Base-by-base conservation (phyloP, 1,140 invertebrate species). In the Hyles vespertilio region DNA sequence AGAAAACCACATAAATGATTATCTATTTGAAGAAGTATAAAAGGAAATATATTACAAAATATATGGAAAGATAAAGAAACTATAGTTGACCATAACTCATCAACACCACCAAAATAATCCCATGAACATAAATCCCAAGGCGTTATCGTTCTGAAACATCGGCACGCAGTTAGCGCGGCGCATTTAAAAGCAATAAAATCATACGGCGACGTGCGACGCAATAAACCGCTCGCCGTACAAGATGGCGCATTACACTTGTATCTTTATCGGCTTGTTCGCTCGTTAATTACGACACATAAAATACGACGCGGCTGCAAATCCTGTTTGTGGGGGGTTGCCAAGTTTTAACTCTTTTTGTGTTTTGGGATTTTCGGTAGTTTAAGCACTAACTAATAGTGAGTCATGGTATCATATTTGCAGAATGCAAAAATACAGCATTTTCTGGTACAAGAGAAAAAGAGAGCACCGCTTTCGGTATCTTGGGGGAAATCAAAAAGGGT, bases 181-280 rank as follows among this genome's bases (percentile, higher is more conserved):
- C 51, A 54, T 59, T 59, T 59, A 59, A 59, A 54, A 49, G 51
- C 34, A 54, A 54, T 59, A 59, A 59, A 59, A 59, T 59, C 50
- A 59, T 47, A 54, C 36, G 22, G 49, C 33, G 43, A 59, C 49
- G 51, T 54, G 3, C 48, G 47, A 58, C 53, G 51, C 40, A 59
- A 59, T 59, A 59, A 59, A 59, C 33, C 43, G 52, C 32, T 59
- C 56, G 43, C 36, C 45, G 46, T 32, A 49, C 36, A 54, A 59
- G 58, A 59, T 59, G 36, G 51, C 12, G 54, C 51, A 53, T 59
- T 47, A 59, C 51, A 40, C 48, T 54, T 52, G 54, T 49, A 54
- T 54, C 51, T 59, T 59, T 59, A 59, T 59, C 51, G 36, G 22
- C 12, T 45, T 11, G 51, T 45, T 32, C 33, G 12, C 49, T 46